Conservation (phyloP, 2,113 vertebrate species). For the Pampusana beccarii region DNA sequence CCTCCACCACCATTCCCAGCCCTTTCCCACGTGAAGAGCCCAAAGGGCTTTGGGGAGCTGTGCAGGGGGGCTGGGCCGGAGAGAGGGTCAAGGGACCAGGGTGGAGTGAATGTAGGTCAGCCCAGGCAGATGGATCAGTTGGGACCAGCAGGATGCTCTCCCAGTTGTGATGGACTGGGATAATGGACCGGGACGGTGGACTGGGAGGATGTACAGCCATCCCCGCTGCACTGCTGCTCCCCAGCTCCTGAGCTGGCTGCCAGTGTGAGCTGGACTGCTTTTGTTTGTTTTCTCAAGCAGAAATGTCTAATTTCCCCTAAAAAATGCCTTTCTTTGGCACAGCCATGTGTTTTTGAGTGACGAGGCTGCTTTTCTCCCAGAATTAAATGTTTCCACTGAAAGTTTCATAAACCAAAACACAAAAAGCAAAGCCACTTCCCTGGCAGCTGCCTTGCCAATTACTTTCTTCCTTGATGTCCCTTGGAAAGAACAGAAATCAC, state of each 20-base stretch:
- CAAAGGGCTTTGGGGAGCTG: accelerated
- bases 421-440: neutral
- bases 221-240: accelerated
- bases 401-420: neutral
- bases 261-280: neutral
- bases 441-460: accelerated
- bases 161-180: neutral
- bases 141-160: neutral
- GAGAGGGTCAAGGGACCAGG: accelerated
- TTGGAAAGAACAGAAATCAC: neutral
- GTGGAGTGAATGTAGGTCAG: neutral
- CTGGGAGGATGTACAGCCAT: neutral
- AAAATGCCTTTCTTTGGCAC: neutral
- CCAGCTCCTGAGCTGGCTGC: accelerated
- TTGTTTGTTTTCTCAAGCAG: neutral
- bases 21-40: neutral
- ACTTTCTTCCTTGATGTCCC: neutral
- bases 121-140: accelerated
- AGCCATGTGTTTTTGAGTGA: neutral
- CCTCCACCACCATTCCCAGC: accelerated
- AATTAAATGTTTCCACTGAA: neutral
- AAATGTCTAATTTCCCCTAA: neutral
- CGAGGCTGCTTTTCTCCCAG: accelerated
- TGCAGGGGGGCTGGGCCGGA: neutral
- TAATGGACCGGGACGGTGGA: neutral